Evolutionary conservation across 2,113 vertebrate species (phyloP), one percentile per base, ranked within the genome.

Genomic region (Bothrops jararaca): DNA sequence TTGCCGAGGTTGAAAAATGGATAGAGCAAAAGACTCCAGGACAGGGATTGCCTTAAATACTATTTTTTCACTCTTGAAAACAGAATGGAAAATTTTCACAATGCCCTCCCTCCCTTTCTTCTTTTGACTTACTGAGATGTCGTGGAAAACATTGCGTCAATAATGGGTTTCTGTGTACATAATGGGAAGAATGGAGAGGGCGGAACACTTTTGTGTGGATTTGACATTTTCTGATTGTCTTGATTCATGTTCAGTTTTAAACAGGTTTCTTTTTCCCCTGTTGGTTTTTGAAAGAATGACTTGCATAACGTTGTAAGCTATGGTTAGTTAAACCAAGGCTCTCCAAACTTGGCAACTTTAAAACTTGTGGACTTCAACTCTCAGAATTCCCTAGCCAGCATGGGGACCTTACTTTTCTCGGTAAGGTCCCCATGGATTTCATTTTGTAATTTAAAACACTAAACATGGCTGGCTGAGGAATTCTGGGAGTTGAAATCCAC

Each of bases 101-200:
- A 93, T 96, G 94, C 94, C 94, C 95, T 93, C 60, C 85, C 94
- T n/a, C n/a, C 15, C n/a, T 80, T 80, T 80, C 34, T 20, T 80
- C 69, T 20, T 39, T 39, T 15, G 42, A 24, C 26, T 91, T 60
- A 95, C 45, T 94, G 53, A 95, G 85, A 94, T 96, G 92, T 90
- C 94, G 45, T 88, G 74, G 89, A 89, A 93, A 91, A 92, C 74
- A 5, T 88, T 96, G 93, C 95, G 94, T 97, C 96, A 97, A 94
- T 96, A 92, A 96, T 96, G 89, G 90, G n/a, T 39, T 74, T 74
- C 69, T 74, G 13, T 39, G 34, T 4, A n/a, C 60, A 69, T 80
- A 20, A 80, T 80, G 69, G 69, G 34, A 3, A 80, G 69, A 80
- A 80, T 39, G 34, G 15, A 39, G 69, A 80, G 34, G 69, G 34